These are phyloP conservation scores for Stenurella melanura DNA, from an alignment of 2,888 invertebrate genomes.

Conservation along the genomic window DNA sequence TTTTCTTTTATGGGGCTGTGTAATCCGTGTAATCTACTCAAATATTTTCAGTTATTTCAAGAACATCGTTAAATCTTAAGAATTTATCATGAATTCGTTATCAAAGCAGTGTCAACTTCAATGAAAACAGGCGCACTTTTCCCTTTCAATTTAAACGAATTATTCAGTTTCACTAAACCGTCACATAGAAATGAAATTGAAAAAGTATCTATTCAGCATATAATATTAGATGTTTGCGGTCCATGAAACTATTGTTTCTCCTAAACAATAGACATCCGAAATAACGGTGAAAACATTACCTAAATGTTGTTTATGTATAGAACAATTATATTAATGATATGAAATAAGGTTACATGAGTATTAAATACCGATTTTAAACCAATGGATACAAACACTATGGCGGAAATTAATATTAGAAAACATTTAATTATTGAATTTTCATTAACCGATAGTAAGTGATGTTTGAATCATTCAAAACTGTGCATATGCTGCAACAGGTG, in stretches of 20 bases:
- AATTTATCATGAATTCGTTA: no score
- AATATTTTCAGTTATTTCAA: no score
- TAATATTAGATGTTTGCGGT: conserved; percentile 29
- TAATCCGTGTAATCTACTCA: no score
- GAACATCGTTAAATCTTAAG: no score
- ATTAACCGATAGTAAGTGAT: no score
- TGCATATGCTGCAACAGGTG: no score
- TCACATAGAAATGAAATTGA: conserved; percentile 19
- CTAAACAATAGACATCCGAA: conserved; percentile 39
- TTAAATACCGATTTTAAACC: conserved; percentile 17
- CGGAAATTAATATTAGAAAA: no score
- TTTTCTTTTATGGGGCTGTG: no score
- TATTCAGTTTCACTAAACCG: conserved; percentile 37
- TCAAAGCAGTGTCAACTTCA: not conserved
- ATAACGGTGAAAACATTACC: conserved; percentile 37
- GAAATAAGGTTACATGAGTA: conserved; percentile 23
- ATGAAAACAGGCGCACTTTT: conserved; percentile 15
- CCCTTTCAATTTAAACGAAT: conserved; percentile 5
- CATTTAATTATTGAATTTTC: no score
- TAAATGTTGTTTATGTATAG: conserved; percentile 22
- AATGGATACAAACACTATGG: not conserved
- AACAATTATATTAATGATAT: conserved; percentile 19
- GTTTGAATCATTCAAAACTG: no score
- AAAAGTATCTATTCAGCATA: conserved; percentile 24
- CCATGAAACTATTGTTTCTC: conserved; percentile 36